Base-by-base conservation (phyloP, 2,888 invertebrate genomes). In the Tryphoninae sp. region DNA sequence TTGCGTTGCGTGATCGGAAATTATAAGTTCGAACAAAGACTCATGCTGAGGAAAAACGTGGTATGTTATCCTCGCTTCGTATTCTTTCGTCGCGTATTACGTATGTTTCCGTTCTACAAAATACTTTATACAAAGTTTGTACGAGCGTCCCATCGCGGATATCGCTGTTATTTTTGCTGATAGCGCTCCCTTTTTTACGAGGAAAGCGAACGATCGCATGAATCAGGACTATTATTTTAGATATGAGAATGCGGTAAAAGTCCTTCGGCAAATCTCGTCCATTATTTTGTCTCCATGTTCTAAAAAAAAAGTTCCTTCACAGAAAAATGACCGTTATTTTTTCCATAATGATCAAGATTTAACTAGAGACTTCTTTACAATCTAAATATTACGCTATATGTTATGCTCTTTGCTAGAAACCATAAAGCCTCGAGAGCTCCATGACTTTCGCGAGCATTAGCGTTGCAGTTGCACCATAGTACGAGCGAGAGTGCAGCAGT, bases 1-100 rank as follows among this genome's bases (percentile, higher is more conserved):
- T 33, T 33, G 62, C 65, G 40, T 72, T 26, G 78, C 75, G 65
- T 62, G 75, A 82, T 68, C 49, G 68, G n/a, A 61, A 78, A 78
- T 78, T 51, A 78, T 58, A 75, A 75, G 42, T 67, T 67, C n/a
- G 11, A 13, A 53, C 22, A 9, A 23, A 49, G 22, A 33, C 4
- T 33, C 33, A 33, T 33, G 33, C 49, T 26, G 19, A 6, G 33
- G 6, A 16, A 49, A 65, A 51, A 33, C 61, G 9, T 45, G 45
- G n/a, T 62, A 51, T 61, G 0, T 64, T 11, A 16, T 16, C 16
- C 33, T 11, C 26, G n/a, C 45, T n/a, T 3, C 71, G 19, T 58
- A 53, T 13, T 22, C 42, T 8, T 13, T 45, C 45, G 23, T 33
- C 26, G 26, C 51, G 67, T 42, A 55, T 53, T 33, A 64, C 8